These are phyloP conservation scores for Amiota minor DNA, from an alignment of 2,888 invertebrate genomes.

Conservation along the genomic window DNA sequence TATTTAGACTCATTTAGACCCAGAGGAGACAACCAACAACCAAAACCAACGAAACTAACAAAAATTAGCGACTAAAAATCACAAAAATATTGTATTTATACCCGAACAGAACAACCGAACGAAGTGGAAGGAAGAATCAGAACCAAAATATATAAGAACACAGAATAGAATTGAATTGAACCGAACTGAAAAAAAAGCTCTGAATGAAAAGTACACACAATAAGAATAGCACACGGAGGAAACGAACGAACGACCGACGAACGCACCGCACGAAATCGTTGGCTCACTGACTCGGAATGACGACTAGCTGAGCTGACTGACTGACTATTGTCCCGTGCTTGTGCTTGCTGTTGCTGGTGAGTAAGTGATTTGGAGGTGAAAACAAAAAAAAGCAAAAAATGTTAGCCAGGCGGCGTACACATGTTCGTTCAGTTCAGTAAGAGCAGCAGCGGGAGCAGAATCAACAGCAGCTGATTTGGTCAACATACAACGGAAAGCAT, in stretches of 20 bases:
- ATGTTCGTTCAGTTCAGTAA: too few relatives aligned
- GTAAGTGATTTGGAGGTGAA: conserved; percentile 25
- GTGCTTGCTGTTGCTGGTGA: conserved; percentile 31
- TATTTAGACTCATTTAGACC: too few relatives aligned
- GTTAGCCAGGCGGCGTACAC: conserved; percentile 1
- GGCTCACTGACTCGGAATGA: conserved; percentile 53
- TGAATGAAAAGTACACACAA: conserved; percentile 22
- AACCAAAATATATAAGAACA: neutral
- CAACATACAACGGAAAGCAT: conserved; percentile 5
- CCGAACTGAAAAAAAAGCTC: conserved; percentile 17
- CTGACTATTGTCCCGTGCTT: too few relatives aligned
- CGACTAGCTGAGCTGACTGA: conserved; percentile 45
- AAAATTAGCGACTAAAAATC: too few relatives aligned
- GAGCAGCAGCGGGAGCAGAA: too few relatives aligned
- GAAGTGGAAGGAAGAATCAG: too few relatives aligned
- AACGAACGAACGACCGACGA: conserved; percentile 35
- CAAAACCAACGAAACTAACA: too few relatives aligned
- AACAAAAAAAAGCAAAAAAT: conserved; percentile 29
- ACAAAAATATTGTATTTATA: too few relatives aligned
- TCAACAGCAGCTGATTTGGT: conserved; percentile 25
- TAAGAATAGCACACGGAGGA: neutral
- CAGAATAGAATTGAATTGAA: neutral
- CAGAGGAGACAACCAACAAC: too few relatives aligned
- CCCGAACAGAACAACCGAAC: too few relatives aligned
- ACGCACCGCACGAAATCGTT: conserved; percentile 58